Evolutionary conservation across 2,113 vertebrate genomes (phyloP), one percentile per base, ranked within the genome.

Genomic region (Cygnus atratus): DNA sequence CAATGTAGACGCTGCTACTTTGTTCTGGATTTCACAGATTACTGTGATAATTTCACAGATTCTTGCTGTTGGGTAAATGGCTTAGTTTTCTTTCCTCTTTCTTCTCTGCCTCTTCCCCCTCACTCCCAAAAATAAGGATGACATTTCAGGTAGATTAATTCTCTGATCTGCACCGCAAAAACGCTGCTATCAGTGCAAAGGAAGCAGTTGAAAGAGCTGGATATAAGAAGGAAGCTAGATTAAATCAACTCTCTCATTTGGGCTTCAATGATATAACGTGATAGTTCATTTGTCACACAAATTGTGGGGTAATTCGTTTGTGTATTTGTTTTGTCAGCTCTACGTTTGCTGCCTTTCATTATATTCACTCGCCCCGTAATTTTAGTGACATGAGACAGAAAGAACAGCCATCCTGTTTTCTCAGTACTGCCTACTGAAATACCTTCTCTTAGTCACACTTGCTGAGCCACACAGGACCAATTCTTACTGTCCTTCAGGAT

Each of bases 131-230:
- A 22, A 29, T 22, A 81, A 78, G 61, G 39, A 81, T 78, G 68
- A 77, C 39, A 87, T 92, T 84, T 89, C 76, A 93, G 61, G 52
- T 84, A 70, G 52, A 92, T 88, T 88, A 55, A 58, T 87, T 74
- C 41, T 79, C 48, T 63, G 91, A 82, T 87, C 90, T 76, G 73
- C 18, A 35, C 70, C 29, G 22, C 52, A 91, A 44, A 93, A 94
- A 80, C 58, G 18, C 54, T 83, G 58, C 71, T 85, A 68, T 85
- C 71, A 54, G 62, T 62, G 55, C 44, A 76, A 80, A 92, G 63
- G 82, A 92, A 96, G 57, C 68, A 71, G 52, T 52, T 78, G 70
- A 65, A 81, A 88, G 70, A 89, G 78, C 18, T 65, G 41, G 2
- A 43, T 92, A 39, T 84, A 81, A 80, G 68, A 80, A 83, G 39